These are phyloP conservation scores for Globodera ellingtonae DNA, from an alignment of 1,140 invertebrate genomes.

Conservation along the genomic window DNA sequence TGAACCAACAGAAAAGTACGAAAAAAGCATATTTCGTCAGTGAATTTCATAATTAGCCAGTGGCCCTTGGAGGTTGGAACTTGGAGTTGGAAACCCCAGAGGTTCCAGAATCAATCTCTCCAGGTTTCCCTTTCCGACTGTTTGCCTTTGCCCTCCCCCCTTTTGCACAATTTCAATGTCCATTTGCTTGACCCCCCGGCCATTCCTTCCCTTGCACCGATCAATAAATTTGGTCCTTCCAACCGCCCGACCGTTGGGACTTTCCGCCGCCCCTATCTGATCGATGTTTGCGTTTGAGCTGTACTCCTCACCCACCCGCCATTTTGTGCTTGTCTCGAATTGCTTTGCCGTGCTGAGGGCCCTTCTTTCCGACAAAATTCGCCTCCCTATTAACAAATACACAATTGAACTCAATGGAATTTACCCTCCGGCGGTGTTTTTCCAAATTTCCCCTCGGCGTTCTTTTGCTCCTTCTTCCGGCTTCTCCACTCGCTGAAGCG, in stretches of 20 bases:
- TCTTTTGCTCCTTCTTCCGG: not conserved
- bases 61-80: no score
- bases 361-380: not conserved
- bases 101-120: no score
- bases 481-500: slow-evolving; percentile 1
- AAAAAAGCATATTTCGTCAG: no score
- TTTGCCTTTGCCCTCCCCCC: no score
- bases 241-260: not conserved
- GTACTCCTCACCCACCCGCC: not conserved
- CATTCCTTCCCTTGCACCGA: not conserved
- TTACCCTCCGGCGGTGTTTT: not conserved
- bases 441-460: not conserved
- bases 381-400: no score
- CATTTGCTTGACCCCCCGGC: no score
- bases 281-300: slow-evolving; percentile 14
- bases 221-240: no score
- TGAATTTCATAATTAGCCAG: no score
- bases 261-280: not conserved
- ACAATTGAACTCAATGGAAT: not conserved
- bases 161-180: no score
- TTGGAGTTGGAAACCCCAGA: no score
- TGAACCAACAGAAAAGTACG: no score
- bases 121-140: no score
- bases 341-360: not conserved
- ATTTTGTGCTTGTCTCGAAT: slow-evolving; percentile 23